These are phyloP conservation scores for Corticium candelabrum DNA, from an alignment of 37 sponge, comb jelly and placozoan genomes.

Conservation along the genomic window DNA sequence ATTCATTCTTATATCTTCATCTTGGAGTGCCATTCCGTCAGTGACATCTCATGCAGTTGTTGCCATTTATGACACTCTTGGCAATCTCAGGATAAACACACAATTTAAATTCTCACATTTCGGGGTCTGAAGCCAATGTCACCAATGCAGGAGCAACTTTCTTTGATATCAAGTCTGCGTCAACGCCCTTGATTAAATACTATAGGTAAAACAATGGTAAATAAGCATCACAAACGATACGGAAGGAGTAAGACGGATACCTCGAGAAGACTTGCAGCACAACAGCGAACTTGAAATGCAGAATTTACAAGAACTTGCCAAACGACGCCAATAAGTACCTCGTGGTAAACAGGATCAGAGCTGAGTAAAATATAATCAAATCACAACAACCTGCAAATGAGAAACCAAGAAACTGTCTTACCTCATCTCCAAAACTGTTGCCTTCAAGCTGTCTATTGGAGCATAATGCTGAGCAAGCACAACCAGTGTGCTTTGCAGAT, in stretches of 20 bases:
- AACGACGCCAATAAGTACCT: slow-evolving; percentile 3
- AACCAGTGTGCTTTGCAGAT: background rate
- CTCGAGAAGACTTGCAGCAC: slow-evolving; percentile 8
- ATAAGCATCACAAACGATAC: background rate
- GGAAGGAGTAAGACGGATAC: background rate
- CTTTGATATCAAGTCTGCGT: slow-evolving; percentile 35
- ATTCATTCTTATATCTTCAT: too few species aligned
- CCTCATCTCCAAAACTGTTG: background rate
- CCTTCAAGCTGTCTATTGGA: background rate
- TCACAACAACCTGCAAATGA: background rate
- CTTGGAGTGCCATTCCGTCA: too few species aligned
- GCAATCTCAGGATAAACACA: too few species aligned
- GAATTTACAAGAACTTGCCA: slow-evolving; percentile 2
- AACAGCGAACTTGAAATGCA: slow-evolving; percentile 1
- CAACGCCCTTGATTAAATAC: slow-evolving; percentile 38
- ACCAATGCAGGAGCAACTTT: slow-evolving; percentile 46
- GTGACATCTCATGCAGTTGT: too few species aligned
- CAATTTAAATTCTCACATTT: slow-evolving; percentile 36
- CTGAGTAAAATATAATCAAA: too few species aligned
- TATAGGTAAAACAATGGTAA: slow-evolving; percentile 9
- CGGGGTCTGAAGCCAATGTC: slow-evolving; percentile 48
- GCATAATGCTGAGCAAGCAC: background rate
- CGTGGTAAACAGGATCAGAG: background rate
- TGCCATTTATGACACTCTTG: too few species aligned
- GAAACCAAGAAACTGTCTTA: background rate